Conservation (phyloP, 2,113 vertebrate species). For the Terrapene triunguis region DNA sequence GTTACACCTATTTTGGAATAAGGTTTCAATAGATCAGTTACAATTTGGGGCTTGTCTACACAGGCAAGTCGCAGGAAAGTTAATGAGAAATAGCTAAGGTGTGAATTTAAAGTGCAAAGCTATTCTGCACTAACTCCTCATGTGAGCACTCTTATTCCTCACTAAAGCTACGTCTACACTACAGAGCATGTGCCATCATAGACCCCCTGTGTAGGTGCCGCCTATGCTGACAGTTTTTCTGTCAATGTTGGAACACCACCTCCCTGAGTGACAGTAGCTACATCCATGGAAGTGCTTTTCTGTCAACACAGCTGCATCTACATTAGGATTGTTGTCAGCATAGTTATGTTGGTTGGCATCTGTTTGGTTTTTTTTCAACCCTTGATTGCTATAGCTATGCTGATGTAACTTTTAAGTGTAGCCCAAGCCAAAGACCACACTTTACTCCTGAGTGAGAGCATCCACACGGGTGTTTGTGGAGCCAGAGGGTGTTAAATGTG, state of each 20-base stretch:
- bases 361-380: not conserved
- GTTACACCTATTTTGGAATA: not conserved
- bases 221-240: not conserved
- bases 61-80: not conserved
- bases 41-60: not conserved
- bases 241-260: not conserved
- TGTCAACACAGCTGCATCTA: not conserved
- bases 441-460: not conserved
- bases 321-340: not conserved
- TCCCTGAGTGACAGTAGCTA: not conserved
- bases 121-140: not conserved
- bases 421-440: not conserved
- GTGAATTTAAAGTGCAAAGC: not conserved
- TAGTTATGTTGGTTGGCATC: not conserved
- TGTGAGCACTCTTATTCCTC: not conserved
- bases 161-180: not conserved
- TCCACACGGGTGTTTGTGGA: not conserved
- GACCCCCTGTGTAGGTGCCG: not conserved
- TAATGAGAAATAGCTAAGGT: not conserved
- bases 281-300: not conserved
- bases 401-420: not conserved
- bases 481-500: too few species aligned
- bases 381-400: not conserved
- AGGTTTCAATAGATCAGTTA: slow-evolving; percentile 13
- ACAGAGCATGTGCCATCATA: not conserved